Percentiles rank a stretch among this genome's conserved stretches.
Conservation (phyloP, 1,140 invertebrate species). For the Himalopsyche phryganea region DNA sequence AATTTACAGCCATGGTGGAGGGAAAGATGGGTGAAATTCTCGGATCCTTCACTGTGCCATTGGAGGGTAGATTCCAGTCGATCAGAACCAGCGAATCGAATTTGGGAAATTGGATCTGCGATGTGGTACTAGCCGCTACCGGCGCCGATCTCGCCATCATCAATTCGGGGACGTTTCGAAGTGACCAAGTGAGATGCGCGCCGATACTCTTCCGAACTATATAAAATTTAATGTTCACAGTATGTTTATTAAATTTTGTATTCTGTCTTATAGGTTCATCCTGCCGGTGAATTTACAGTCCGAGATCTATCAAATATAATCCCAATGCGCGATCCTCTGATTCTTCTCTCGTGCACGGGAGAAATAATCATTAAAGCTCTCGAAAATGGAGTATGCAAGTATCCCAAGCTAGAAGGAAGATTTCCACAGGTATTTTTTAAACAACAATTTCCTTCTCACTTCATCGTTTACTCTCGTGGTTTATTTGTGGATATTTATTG, state of each 20-base stretch:
- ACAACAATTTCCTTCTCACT: no score
- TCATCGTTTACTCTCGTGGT: no score
- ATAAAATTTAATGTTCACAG: no score
- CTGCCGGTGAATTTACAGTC: constrained; percentile 76
- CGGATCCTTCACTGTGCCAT: constrained; percentile 74
- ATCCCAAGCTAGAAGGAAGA: constrained; percentile 76
- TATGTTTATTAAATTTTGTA: no score
- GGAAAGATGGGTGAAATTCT: constrained; percentile 79
- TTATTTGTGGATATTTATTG: no score
- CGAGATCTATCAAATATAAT: constrained; percentile 78
- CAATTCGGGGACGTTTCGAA: constrained; percentile 84
- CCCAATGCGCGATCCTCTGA: constrained; percentile 78
- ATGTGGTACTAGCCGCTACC: constrained; percentile 79
- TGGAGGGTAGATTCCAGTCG: constrained; percentile 78
- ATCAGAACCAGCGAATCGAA: constrained; percentile 83
- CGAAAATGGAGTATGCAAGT: constrained; percentile 72
- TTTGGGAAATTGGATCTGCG: constrained; percentile 86
- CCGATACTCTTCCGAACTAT: no score
- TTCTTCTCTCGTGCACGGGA: constrained; percentile 67
- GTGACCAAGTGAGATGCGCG: constrained; percentile 61
- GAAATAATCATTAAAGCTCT: constrained; percentile 66
- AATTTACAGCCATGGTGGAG: constrained; percentile 65
- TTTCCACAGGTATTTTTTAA: constrained; percentile 72
- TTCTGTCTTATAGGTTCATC: constrained; percentile 62
- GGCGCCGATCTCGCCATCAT: constrained; percentile 79